Evolutionary conservation across 1,140 invertebrate species (phyloP), one percentile per base, ranked within the genome.

Genomic region (Pomacea maculata): DNA sequence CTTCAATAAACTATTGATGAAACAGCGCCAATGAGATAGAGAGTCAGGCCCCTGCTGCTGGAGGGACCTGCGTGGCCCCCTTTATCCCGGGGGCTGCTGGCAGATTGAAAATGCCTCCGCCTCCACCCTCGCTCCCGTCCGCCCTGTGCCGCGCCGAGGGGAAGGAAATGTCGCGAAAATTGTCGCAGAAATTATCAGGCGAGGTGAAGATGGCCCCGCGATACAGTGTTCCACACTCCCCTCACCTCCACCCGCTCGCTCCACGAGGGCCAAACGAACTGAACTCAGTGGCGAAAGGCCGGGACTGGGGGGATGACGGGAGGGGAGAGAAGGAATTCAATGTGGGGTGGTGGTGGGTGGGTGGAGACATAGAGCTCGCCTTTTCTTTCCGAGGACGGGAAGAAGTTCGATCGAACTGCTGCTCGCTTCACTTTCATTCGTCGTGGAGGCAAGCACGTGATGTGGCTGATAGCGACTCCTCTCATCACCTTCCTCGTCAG

Each of bases 131-230:
- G 64, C 17, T 17, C 64, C 64, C 3, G 64, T 65, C 64, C 2
- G 17, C 17, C 64, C n/a, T 19, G 17, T n/a, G n/a, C 67, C n/a
- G 67, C n/a, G 29, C 67, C 6, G 12, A 70, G 21, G 67, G 67
- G 67, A 70, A 70, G 67, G 67, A 70, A 70, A 34, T 70, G 67
- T 70, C 67, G 10, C 67, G 67, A 70, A 70, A 70, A 70, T 70
- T 70, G 67, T 70, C 67, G 9, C 67, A 70, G 67, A 70, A 70
- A 70, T 70, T 70, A 70, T 70, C 67, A 70, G 67, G 67, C 67
- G 10, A 70, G 67, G 67, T 70, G 67, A 70, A 70, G 67, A 70
- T 70, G 67, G 67, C 12, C 29, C 11, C 67, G 11, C n/a, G 67
- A 70, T 70, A 25, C 6, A 11, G 6, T 6, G 1, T 70, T 70